These are phyloP conservation scores for Diplolepis rosae DNA, from an alignment of 2,888 invertebrate genomes.

Conservation along the genomic window DNA sequence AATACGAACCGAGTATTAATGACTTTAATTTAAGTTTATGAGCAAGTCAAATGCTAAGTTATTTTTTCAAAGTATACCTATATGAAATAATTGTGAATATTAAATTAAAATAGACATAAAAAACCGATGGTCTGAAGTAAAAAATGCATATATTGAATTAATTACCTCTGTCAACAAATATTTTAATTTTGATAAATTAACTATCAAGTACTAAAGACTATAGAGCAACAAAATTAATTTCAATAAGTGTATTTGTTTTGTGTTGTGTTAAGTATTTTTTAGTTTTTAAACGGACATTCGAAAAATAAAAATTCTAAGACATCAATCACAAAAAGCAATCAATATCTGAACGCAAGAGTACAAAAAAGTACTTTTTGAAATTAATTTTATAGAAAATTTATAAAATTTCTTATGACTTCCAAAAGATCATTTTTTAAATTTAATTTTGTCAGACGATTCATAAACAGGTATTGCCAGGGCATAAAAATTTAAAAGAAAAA, in stretches of 20 bases:
- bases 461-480: too few relatives aligned
- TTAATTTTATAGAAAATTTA: conserved; percentile 7
- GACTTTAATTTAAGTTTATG: background rate
- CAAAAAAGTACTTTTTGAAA: conserved; percentile 26
- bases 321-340: conserved; percentile 61
- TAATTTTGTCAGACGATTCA: too few relatives aligned
- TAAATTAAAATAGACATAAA: conserved; percentile 14
- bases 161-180: conserved; percentile 54
- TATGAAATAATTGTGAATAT: too few relatives aligned
- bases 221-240: conserved; percentile 50
- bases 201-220: conserved; percentile 28
- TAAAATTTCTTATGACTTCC: background rate
- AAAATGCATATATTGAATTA: conserved; percentile 44
- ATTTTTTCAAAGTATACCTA: background rate
- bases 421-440: too few relatives aligned
- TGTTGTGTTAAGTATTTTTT: conserved; percentile 67
- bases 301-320: conserved; percentile 50
- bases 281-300: conserved; percentile 15
- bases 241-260: conserved; percentile 67
- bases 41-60: background rate
- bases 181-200: conserved; percentile 54
- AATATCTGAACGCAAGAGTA: conserved; percentile 47
- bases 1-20: background rate
- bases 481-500: too few relatives aligned
- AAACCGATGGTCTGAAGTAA: conserved; percentile 17